Percentiles rank a stretch among this genome's conserved stretches.
Evolutionary conservation across 37 sponge, comb jelly and placozoan genomes (phyloP).

Genomic region (Amphimedon queenslandica): DNA sequence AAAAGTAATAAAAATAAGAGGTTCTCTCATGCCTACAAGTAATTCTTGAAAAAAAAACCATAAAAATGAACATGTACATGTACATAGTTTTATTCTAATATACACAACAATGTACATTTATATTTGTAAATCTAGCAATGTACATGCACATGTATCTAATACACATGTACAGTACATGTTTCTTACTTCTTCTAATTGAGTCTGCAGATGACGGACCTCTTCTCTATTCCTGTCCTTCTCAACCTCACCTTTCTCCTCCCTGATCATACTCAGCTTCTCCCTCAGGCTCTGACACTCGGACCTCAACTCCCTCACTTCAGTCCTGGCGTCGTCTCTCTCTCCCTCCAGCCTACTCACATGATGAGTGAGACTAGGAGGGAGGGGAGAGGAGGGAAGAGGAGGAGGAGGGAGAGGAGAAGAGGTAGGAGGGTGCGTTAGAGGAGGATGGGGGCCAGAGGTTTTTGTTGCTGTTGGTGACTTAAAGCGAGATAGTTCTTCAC

Average conservation of each 20-base stretch:
- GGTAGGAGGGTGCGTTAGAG: neutral
- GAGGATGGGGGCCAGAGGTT: neutral
- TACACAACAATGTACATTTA: too few species aligned
- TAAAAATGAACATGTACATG: too few species aligned
- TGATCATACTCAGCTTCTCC: conserved; percentile 31
- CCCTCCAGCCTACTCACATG: conserved; percentile 50
- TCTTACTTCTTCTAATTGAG: too few species aligned
- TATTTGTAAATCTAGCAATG: too few species aligned
- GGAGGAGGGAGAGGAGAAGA: neutral
- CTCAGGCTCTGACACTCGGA: conserved; percentile 39
- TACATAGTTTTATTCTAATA: too few species aligned
- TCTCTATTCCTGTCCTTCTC: too few species aligned
- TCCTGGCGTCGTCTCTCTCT: conserved; percentile 76
- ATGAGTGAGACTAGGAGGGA: neutral
- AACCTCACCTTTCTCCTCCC: conserved; percentile 52
- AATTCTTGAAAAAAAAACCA: too few species aligned
- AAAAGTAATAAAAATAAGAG: too few species aligned
- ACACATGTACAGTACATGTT: neutral
- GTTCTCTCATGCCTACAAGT: too few species aligned
- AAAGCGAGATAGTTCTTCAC: too few species aligned
- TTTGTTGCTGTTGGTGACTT: too few species aligned
- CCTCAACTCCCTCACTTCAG: conserved; percentile 34
- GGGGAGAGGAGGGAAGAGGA: neutral
- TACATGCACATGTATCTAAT: neutral
- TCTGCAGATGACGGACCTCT: neutral